Base-by-base conservation (phyloP, 2,113 vertebrate genomes). In the Phycodurus eques region DNA sequence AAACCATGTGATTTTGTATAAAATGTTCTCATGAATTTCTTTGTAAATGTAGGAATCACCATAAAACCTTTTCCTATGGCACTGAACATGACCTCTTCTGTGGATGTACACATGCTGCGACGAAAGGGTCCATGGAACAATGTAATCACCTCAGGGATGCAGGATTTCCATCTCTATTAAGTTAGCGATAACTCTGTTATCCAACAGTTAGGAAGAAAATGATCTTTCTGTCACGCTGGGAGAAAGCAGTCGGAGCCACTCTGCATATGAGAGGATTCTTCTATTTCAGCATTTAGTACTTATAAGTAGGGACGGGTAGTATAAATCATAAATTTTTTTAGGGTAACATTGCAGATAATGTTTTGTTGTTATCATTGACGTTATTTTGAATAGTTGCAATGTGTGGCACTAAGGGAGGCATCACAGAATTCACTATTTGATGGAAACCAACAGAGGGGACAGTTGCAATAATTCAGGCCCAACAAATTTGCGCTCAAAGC, bases 91-190 rank as follows among this genome's bases (percentile, higher is more conserved):
- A 69, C 57, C 27, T 12, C 12, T 56, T 44, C 54, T 74, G 67
- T 49, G 15, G 46, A 57, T 13, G 11, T 47, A 67, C 22, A 31
- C 59, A 67, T 65, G 67, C 70, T n/a, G 67, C 78, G 63, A 76
- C 60, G 43, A 71, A 65, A 71, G 33, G 22, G 22, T 0, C 33
- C 14, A 15, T n/a, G 13, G 60, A 74, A 22, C 54, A 35, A 62
- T 61, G 31, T 13, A 15, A 22, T 39, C 31, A 66, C 74, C 56
- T 31, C 31, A 4, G 64, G 64, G 43, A 71, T 66, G 60, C 39
- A 56, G 47, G 70, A 74, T 79, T 60, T 71, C 54, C 44, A 56
- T 74, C 33, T 64, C 44, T 71, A 60, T 71, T 57, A 56, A 74
- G 22, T 62, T 46, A 20, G 39, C 22, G 65, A 77, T 72, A 69